phyloP scores from a whole-genome alignment of 53 echinoderm and acorn worm genomes.

The Holothuria leucospilota region DNA sequence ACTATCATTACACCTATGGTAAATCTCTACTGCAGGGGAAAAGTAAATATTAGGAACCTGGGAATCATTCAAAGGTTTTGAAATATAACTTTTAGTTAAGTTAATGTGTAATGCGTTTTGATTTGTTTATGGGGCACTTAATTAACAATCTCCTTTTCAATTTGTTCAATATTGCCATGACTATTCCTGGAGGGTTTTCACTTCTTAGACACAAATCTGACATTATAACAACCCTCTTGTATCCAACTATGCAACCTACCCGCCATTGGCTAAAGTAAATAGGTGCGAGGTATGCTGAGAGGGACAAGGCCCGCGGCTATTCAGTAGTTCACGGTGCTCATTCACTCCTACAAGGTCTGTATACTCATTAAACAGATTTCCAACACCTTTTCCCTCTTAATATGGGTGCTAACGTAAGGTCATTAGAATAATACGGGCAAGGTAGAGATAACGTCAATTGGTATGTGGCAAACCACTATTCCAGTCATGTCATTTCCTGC shows the following conservation, averaged over 20 bases:
- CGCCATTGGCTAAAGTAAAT: not conserved
- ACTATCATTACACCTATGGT: too few species aligned
- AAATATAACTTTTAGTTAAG: too few species aligned
- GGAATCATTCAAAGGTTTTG: too few species aligned
- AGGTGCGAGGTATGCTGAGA: not conserved
- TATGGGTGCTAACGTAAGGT: too few species aligned
- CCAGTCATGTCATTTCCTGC: too few species aligned
- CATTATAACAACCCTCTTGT: not conserved
- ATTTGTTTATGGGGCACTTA: conserved; percentile 23
- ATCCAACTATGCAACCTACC: conserved; percentile 3
- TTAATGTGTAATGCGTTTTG: not conserved
- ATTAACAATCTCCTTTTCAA: conserved; percentile 38
- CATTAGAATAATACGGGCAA: too few species aligned
- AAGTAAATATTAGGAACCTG: too few species aligned
- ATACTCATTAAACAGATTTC: not conserved
- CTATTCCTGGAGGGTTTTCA: not conserved
- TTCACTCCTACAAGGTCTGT: conserved; percentile 8
- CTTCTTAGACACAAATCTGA: not conserved
- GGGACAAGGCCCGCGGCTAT: conserved; percentile 8
- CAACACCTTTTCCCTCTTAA: too few species aligned
- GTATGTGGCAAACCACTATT: too few species aligned
- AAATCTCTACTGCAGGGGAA: too few species aligned
- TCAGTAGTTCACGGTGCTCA: not conserved
- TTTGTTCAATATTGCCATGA: not conserved
- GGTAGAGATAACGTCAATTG: too few species aligned